Conservation (phyloP, 2,888 invertebrate species). For the Trachelus stipa region DNA sequence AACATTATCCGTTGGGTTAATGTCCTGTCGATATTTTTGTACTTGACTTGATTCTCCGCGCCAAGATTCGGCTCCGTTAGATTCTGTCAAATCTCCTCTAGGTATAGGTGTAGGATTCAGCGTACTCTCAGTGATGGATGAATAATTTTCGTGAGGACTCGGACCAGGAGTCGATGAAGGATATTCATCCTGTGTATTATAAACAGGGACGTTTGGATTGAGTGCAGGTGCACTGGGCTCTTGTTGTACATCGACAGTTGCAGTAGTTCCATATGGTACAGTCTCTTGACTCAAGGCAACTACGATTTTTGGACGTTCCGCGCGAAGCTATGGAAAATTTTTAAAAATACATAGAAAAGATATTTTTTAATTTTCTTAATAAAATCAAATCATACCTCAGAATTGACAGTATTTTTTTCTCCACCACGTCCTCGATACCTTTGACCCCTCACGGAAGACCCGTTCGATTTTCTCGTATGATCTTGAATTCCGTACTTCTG, state of each 20-base stretch:
- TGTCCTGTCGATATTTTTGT: constrained; percentile 8
- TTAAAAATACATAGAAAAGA: background rate
- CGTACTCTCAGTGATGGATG: background rate
- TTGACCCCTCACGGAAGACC: background rate
- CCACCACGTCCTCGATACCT: constrained; percentile 16
- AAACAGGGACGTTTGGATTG: constrained; percentile 25
- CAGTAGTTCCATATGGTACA: constrained; percentile 18
- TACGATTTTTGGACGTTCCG: constrained; percentile 10
- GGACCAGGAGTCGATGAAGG: constrained; percentile 16
- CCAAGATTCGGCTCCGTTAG: background rate
- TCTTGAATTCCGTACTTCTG: constrained; percentile 40
- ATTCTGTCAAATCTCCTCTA: background rate
- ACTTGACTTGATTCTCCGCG: background rate
- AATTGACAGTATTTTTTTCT: constrained; percentile 15
- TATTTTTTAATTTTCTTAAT: background rate
- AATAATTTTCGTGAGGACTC: background rate
- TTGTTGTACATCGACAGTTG: constrained; percentile 13
- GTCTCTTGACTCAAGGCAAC: constrained; percentile 24
- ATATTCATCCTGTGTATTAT: constrained; percentile 33
- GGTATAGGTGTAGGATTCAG: background rate
- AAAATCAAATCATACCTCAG: background rate
- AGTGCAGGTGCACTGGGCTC: constrained; percentile 14
- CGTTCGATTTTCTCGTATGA: background rate
- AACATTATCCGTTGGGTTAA: background rate
- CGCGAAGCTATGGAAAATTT: background rate